A percentile compares a stretch with the other conserved stretches of the same genome.
These are phyloP conservation scores for Rugalucina vietnamica DNA, from an alignment of 2,888 invertebrate species.

Conservation along the genomic window DNA sequence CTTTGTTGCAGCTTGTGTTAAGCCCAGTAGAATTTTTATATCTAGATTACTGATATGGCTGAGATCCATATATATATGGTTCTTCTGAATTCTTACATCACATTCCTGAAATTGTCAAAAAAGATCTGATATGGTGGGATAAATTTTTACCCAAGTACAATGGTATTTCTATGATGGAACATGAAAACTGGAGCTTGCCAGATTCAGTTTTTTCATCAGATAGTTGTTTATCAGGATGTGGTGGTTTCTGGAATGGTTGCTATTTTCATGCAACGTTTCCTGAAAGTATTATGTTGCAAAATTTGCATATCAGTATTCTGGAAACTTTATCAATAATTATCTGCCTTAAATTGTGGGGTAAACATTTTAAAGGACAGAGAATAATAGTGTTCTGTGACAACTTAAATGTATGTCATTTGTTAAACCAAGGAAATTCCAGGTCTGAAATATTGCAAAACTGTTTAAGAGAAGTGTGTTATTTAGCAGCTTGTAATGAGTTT, in stretches of 20 bases:
- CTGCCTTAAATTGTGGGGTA: slow-evolving; percentile 28
- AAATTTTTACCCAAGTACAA: slow-evolving; percentile 3
- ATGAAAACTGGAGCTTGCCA: not conserved
- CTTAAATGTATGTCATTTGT: slow-evolving; percentile 9
- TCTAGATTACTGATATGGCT: not conserved
- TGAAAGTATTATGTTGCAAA: not conserved
- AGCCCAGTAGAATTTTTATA: not conserved
- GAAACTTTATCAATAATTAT: slow-evolving; percentile 33
- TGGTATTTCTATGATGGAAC: slow-evolving; percentile 25
- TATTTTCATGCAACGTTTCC: slow-evolving; percentile 17
- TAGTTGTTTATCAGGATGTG: slow-evolving; percentile 10
- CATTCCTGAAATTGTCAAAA: not conserved
- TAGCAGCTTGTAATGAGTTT: slow-evolving; percentile 27
- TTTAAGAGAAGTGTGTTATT: slow-evolving; percentile 46
- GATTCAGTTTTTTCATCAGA: not conserved
- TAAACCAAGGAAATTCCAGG: slow-evolving; percentile 27
- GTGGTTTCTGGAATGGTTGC: not conserved
- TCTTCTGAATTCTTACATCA: not conserved
- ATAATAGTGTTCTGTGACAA: slow-evolving; percentile 31
- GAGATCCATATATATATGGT: not conserved
- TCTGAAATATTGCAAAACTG: slow-evolving; percentile 31
- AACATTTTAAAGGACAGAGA: not conserved
- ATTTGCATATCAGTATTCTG: slow-evolving; percentile 29
- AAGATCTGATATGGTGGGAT: slow-evolving; percentile 24
- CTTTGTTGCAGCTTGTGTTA: slow-evolving; percentile 8